Evolutionary conservation across 2,113 vertebrate species (phyloP).

Genomic region (Platysternon megacephalum): DNA sequence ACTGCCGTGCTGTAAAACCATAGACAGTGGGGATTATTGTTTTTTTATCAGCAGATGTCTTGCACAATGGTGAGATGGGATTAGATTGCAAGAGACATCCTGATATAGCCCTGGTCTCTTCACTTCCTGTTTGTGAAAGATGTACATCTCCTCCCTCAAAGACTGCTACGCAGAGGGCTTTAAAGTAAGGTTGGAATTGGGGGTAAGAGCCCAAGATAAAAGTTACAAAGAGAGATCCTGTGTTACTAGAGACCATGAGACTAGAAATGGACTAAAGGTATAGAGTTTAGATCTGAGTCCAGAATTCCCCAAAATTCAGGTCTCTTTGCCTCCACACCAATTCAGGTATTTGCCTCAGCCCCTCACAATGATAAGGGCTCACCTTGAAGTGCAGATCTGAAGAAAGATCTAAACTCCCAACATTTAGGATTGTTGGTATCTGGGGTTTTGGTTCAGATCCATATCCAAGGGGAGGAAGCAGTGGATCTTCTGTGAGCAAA

Average conservation of each 20-base stretch:
- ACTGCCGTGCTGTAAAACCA: background rate
- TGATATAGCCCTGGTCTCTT: background rate
- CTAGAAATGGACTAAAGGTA: background rate
- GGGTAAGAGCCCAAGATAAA: rapidly evolving
- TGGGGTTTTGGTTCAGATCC: background rate
- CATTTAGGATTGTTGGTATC: background rate
- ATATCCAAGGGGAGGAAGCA: background rate
- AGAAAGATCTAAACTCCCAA: background rate
- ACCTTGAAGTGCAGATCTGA: background rate
- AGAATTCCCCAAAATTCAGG: background rate
- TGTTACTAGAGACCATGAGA: background rate
- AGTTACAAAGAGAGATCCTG: background rate
- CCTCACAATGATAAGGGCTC: background rate
- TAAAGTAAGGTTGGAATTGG: background rate
- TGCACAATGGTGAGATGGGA: background rate
- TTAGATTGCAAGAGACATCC: background rate
- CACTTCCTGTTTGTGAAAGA: background rate
- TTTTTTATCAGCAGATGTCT: background rate
- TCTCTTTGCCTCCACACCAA: background rate
- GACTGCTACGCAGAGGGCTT: background rate
- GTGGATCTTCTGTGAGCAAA: background rate
- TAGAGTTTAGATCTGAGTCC: background rate
- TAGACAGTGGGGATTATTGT: background rate
- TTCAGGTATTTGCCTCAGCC: background rate
- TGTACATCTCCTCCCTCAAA: background rate